A percentile compares a stretch with the other conserved stretches of the same genome.
Evolutionary conservation across 2,113 vertebrate genomes (phyloP).

Genomic region (Cyanistes caeruleus): DNA sequence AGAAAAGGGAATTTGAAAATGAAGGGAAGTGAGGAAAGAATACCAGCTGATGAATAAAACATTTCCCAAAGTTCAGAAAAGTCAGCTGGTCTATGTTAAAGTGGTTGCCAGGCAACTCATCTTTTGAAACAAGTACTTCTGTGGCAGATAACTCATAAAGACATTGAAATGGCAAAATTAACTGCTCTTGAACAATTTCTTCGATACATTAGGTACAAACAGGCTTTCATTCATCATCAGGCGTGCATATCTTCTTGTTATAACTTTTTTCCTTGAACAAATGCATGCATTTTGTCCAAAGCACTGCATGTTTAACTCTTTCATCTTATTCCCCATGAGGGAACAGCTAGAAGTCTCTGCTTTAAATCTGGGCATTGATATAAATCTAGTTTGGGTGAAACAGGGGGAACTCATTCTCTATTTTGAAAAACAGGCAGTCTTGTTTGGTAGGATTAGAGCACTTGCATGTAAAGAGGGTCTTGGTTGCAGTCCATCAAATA

Average conservation of each 20-base stretch:
- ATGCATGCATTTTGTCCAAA: slow-evolving; percentile 65
- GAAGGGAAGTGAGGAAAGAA: slow-evolving; percentile 66
- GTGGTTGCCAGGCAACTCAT: slow-evolving; percentile 78
- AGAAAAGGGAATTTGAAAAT: slow-evolving; percentile 59
- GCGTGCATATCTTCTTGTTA: slow-evolving; percentile 64
- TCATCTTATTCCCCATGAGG: slow-evolving; percentile 33
- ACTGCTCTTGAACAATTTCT: slow-evolving; percentile 70
- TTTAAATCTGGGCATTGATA: neutral
- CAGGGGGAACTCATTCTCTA: slow-evolving; percentile 11
- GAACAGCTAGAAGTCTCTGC: neutral
- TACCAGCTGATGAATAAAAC: slow-evolving; percentile 78
- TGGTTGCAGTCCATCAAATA: neutral
- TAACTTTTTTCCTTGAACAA: slow-evolving; percentile 63
- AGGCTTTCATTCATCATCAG: slow-evolving; percentile 65
- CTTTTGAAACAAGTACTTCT: slow-evolving; percentile 73
- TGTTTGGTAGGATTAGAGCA: neutral
- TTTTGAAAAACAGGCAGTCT: slow-evolving; percentile 1
- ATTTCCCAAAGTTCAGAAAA: slow-evolving; percentile 73
- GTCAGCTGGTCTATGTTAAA: slow-evolving; percentile 72
- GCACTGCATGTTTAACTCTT: slow-evolving; percentile 67
- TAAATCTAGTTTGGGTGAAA: slow-evolving; percentile 34
- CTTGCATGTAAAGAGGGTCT: neutral
- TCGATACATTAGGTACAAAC: slow-evolving; percentile 61
- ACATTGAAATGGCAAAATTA: slow-evolving; percentile 65
- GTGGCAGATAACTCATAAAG: slow-evolving; percentile 75